Conservation (phyloP, 2,797 vertebrate species). For the Margarornis squamiger region DNA sequence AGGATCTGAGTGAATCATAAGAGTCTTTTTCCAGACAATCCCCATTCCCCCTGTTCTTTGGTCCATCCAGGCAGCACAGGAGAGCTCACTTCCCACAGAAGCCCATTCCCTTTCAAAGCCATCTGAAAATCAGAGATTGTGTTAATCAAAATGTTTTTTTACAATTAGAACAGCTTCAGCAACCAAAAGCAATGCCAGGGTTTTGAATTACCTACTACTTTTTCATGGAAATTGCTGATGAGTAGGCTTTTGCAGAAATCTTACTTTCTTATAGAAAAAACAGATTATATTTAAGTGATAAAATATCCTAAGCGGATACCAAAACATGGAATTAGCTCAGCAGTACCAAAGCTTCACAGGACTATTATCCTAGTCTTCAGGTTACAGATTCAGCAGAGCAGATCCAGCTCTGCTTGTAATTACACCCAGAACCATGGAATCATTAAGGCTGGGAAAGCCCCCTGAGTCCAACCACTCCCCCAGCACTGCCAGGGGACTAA, state of each 20-base stretch:
- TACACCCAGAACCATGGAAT: not conserved
- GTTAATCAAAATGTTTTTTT: not conserved
- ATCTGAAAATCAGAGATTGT: not conserved
- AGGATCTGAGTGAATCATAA: not conserved
- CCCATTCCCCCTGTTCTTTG: not conserved
- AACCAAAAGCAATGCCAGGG: not conserved
- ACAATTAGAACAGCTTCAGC: not conserved
- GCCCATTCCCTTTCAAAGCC: not conserved
- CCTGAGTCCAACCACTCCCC: not conserved
- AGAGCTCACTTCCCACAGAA: not conserved
- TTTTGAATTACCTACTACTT: not conserved
- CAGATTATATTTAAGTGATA: not conserved
- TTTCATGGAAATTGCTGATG: not conserved
- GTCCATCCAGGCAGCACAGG: rapidly evolving
- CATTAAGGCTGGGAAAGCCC: not conserved
- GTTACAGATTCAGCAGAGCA: not conserved
- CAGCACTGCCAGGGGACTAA: not conserved
- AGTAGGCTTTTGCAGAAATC: not conserved
- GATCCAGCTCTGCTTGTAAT: not conserved
- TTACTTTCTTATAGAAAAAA: not conserved
- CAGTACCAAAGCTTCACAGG: not conserved
- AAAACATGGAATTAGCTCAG: not conserved
- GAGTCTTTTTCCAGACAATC: not conserved
- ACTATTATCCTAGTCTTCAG: not conserved
- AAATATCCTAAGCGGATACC: not conserved